A percentile compares a stretch with the other conserved stretches of the same genome.
Evolutionary conservation across 1,140 invertebrate genomes (phyloP).

Genomic region (Cherax destructor): DNA sequence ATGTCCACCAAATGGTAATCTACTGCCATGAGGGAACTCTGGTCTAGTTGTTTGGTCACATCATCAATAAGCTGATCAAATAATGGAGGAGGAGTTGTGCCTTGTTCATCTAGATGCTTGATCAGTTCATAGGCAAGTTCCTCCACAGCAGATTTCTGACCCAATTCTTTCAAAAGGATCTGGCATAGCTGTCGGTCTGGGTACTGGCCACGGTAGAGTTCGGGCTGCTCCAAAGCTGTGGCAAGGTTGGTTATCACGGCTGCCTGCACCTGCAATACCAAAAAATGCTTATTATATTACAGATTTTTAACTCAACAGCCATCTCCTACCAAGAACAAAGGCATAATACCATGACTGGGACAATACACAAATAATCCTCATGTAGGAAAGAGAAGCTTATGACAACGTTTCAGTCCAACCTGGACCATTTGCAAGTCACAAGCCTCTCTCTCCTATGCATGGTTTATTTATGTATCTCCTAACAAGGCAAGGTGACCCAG

Average conservation of each 20-base stretch:
- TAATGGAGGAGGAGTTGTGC: conserved; percentile 5
- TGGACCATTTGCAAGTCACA: too few species aligned
- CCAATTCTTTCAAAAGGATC: conserved; percentile 21
- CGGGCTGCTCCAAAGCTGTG: conserved; percentile 52
- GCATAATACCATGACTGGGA: too few species aligned
- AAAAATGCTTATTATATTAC: too few species aligned
- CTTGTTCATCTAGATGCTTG: conserved; percentile 13
- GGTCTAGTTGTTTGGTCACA: conserved; percentile 6
- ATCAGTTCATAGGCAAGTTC: conserved; percentile 23
- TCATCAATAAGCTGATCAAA: conserved; percentile 33
- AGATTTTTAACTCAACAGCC: too few species aligned
- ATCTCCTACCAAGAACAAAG: too few species aligned
- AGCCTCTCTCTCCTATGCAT: too few species aligned
- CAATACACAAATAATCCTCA: too few species aligned
- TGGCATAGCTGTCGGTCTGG: conserved; percentile 39
- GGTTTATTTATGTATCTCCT: too few species aligned
- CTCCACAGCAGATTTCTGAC: conserved; percentile 34
- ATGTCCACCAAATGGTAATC: conserved; percentile 37
- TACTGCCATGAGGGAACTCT: conserved; percentile 39
- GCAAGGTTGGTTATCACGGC: conserved; percentile 51
- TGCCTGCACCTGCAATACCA: conserved; percentile 22
- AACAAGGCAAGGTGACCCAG: too few species aligned
- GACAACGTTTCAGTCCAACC: too few species aligned
- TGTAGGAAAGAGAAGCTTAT: too few species aligned
- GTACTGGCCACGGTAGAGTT: conserved; percentile 42